Evolutionary conservation across 2,888 invertebrate species (phyloP).

Genomic region (Eutolmus rufibarbis): DNA sequence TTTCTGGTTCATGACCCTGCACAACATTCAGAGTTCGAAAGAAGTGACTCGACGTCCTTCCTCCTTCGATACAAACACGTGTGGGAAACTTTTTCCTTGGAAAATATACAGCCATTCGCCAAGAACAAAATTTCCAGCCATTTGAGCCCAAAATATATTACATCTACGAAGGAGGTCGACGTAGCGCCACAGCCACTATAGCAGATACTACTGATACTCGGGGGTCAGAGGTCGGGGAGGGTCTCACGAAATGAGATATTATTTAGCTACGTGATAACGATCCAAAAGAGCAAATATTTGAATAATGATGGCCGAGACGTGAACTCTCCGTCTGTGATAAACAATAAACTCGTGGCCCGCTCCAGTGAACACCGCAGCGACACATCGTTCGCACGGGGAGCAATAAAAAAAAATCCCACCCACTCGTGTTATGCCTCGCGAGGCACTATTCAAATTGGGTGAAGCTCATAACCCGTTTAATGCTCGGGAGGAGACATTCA

Average conservation of each 20-base stretch:
- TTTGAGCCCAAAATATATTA: background rate
- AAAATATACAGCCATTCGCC: background rate
- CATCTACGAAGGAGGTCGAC: background rate
- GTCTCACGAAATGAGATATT: slow-evolving; percentile 9
- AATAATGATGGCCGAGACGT: slow-evolving; percentile 9
- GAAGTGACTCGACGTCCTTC: background rate
- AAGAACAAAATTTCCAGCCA: background rate
- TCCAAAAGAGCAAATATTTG: slow-evolving; percentile 7
- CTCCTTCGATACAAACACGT: background rate
- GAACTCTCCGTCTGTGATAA: background rate
- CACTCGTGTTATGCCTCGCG: background rate
- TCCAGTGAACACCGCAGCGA: background rate
- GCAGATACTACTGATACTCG: background rate
- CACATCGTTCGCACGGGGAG: background rate
- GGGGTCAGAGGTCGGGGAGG: background rate
- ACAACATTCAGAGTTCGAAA: background rate
- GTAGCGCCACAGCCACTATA: background rate
- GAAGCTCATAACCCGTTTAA: background rate
- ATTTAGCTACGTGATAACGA: slow-evolving; percentile 17
- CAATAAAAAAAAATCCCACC: background rate
- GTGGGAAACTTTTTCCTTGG: background rate
- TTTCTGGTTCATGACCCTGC: background rate
- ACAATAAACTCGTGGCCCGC: background rate
- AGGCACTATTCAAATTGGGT: background rate
- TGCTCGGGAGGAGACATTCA: background rate